Conservation (phyloP, 2,888 invertebrate species). For the Leptinotarsa tumamoca region DNA sequence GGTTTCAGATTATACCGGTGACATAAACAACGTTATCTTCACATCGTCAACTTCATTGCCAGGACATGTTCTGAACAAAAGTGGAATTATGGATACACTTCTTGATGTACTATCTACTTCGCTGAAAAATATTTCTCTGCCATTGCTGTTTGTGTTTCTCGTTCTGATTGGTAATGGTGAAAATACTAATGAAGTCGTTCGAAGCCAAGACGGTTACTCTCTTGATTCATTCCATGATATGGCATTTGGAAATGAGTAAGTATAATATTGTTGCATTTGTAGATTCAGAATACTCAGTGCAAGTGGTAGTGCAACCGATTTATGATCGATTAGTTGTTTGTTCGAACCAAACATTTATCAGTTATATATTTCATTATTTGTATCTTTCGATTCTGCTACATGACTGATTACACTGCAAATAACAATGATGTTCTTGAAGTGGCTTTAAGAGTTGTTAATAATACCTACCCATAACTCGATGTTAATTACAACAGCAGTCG, state of each 20-base stretch:
- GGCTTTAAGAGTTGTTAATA: no score
- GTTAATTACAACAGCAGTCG: no score
- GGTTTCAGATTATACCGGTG: conserved; percentile 3
- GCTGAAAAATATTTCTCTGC: background rate
- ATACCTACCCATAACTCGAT: no score
- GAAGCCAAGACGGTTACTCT: conserved; percentile 54
- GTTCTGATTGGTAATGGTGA: background rate
- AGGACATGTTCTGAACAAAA: background rate
- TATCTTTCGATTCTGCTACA: no score
- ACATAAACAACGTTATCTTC: background rate
- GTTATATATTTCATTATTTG: no score
- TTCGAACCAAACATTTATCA: no score
- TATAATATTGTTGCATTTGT: conserved; percentile 11
- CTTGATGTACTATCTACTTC: background rate
- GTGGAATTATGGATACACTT: background rate
- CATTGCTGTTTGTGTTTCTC: background rate
- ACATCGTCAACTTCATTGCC: background rate
- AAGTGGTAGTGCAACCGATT: no score
- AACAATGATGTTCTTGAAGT: background rate
- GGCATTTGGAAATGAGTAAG: conserved; percentile 53
- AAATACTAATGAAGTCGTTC: background rate
- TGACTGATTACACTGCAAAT: no score
- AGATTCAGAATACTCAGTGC: no score
- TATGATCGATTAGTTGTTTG: no score
- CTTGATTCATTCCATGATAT: conserved; percentile 55